These are phyloP conservation scores for Agriotes lineatus DNA, from an alignment of 2,888 invertebrate genomes.

Conservation along the genomic window DNA sequence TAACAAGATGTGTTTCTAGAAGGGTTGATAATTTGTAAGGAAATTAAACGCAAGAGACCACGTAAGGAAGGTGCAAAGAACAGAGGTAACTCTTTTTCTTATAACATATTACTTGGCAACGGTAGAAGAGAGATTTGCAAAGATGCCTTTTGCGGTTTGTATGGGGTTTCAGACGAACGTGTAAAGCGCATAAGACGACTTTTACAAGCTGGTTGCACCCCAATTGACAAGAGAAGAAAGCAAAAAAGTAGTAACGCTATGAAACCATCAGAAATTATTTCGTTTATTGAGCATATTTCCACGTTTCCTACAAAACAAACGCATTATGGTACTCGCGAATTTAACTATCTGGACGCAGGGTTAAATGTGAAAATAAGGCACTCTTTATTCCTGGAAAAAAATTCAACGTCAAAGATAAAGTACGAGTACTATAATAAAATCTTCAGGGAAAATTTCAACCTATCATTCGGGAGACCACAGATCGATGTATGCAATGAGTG, in stretches of 20 bases:
- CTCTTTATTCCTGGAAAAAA: slow-evolving; percentile 31
- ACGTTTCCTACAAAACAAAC: slow-evolving; percentile 28
- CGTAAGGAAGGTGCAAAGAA: not conserved
- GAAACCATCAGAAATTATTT: not conserved
- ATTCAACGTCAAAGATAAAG: slow-evolving; percentile 7
- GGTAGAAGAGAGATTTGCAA: slow-evolving; percentile 6
- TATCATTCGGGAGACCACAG: slow-evolving; percentile 31
- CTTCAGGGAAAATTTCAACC: slow-evolving; percentile 40
- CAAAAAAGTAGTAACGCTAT: slow-evolving; percentile 7
- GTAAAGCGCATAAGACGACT: slow-evolving; percentile 7
- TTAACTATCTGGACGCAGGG: slow-evolving; percentile 26
- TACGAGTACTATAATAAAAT: slow-evolving; percentile 6
- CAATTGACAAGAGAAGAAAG: slow-evolving; percentile 25
- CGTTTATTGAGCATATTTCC: slow-evolving; percentile 14
- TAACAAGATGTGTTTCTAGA: slow-evolving; percentile 24
- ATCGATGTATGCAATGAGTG: slow-evolving; percentile 35
- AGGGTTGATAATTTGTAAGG: not conserved
- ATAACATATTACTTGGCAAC: not conserved
- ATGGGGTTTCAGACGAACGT: slow-evolving; percentile 2
- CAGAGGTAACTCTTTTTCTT: not conserved
- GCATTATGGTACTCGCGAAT: slow-evolving; percentile 25
- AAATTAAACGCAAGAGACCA: slow-evolving; percentile 4
- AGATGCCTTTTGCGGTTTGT: slow-evolving; percentile 9
- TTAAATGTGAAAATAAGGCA: slow-evolving; percentile 39
- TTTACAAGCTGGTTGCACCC: not conserved